Conservation (phyloP, 2,113 vertebrate species). For the Pomatorhinus ruficollis region DNA sequence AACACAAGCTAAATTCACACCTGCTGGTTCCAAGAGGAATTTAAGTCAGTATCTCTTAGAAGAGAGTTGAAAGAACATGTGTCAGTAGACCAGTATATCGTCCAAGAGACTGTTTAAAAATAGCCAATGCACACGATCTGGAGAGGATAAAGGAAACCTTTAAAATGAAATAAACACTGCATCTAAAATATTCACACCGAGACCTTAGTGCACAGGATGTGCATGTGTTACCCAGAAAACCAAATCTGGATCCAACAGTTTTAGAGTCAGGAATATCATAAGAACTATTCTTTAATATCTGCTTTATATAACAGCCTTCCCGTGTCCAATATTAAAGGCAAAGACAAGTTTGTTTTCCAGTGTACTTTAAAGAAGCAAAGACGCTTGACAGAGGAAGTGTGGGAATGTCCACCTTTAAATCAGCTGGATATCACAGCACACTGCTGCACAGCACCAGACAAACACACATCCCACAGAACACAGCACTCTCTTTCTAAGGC, state of each 20-base stretch:
- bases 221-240: constrained; percentile 58
- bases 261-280: background rate
- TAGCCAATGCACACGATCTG: constrained; percentile 15
- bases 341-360: background rate
- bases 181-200: constrained; percentile 45
- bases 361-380: background rate
- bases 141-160: constrained; percentile 63
- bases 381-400: background rate
- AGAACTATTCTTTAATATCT: background rate
- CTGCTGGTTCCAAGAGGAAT: background rate
- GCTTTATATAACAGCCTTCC: background rate
- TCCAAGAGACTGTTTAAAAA: constrained; percentile 53
- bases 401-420: background rate
- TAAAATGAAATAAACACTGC: constrained; percentile 56
- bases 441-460: background rate
- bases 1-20: background rate
- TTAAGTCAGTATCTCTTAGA: background rate
- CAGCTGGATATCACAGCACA: background rate
- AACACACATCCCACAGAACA: background rate
- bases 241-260: background rate
- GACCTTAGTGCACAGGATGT: constrained; percentile 30
- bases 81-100: constrained; percentile 40
- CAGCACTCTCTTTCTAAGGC: rapidly evolving
- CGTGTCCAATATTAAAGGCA: background rate
- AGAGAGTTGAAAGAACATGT: constrained; percentile 3